phyloP scores from a whole-genome alignment of 2,888 invertebrate species.

The Timema cristinae region DNA sequence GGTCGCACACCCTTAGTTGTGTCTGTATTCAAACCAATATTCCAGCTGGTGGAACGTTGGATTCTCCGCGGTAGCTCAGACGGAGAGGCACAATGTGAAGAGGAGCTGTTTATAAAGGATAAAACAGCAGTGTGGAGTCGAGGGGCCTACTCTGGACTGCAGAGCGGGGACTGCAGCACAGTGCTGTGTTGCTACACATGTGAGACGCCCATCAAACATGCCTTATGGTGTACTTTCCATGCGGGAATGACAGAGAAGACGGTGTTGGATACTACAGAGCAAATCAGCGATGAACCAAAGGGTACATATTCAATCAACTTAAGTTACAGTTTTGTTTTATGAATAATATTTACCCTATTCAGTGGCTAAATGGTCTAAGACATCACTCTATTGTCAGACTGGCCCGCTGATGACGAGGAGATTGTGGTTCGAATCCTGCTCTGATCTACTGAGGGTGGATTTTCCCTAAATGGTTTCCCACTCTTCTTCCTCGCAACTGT shows the following conservation, averaged over 20 bases:
- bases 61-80: constrained; percentile 53
- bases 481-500: no score
- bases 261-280: background rate
- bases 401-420: no score
- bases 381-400: no score
- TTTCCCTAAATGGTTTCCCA: no score
- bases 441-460: no score
- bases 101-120: constrained; percentile 83
- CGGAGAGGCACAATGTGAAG: constrained; percentile 53
- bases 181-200: constrained; percentile 67
- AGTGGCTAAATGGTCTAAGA: no score
- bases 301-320: no score
- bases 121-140: constrained; percentile 76
- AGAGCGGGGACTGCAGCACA: background rate
- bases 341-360: no score
- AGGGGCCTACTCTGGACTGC: constrained; percentile 33
- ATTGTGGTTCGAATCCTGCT: no score
- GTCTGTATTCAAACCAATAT: background rate
- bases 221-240: constrained; percentile 65
- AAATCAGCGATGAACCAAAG: no score
- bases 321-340: no score
- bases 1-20: no score
- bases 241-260: constrained; percentile 27
- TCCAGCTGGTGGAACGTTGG: constrained; percentile 49
- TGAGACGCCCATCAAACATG: constrained; percentile 77